These are phyloP conservation scores for Guaruba guarouba DNA, from an alignment of 2,113 vertebrate genomes.

Conservation along the genomic window DNA sequence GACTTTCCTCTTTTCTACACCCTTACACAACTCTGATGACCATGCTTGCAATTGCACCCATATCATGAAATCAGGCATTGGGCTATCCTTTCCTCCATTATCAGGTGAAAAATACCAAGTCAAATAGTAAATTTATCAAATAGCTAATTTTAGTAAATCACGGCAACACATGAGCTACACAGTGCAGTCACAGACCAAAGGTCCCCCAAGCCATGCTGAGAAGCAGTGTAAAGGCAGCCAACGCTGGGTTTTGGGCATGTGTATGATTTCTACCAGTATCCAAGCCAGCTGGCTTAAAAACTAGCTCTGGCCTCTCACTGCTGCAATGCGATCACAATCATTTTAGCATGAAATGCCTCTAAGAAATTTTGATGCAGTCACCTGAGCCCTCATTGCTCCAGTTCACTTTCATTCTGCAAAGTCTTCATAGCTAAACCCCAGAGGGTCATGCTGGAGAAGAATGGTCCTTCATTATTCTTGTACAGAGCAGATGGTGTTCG, in stretches of 20 bases:
- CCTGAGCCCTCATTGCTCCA: slow-evolving; percentile 77
- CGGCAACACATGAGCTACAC: not conserved
- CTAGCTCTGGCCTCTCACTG: not conserved
- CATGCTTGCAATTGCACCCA: not conserved
- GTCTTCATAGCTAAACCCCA: slow-evolving; percentile 95
- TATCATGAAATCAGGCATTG: not conserved
- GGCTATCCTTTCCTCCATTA: not conserved
- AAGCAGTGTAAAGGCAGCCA: not conserved
- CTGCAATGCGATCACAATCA: not conserved
- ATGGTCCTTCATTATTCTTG: slow-evolving; percentile 80
- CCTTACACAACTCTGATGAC: not conserved
- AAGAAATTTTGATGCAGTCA: not conserved
- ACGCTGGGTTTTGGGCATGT: not conserved
- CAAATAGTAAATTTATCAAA: not conserved
- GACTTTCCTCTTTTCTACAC: not conserved
- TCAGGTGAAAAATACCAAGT: not conserved
- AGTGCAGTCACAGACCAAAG: not conserved
- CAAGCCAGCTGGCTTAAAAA: not conserved
- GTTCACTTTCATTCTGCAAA: slow-evolving; percentile 87
- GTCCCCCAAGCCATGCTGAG: not conserved
- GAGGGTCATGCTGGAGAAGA: slow-evolving; percentile 89
- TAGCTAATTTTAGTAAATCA: not conserved
- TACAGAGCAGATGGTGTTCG: slow-evolving; percentile 52
- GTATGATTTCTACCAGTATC: not conserved
- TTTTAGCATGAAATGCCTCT: not conserved